A percentile compares a stretch with the other conserved stretches of the same genome.
phyloP scores from a whole-genome alignment of 2,113 vertebrate genomes.

The Paraplagusia blochii region DNA sequence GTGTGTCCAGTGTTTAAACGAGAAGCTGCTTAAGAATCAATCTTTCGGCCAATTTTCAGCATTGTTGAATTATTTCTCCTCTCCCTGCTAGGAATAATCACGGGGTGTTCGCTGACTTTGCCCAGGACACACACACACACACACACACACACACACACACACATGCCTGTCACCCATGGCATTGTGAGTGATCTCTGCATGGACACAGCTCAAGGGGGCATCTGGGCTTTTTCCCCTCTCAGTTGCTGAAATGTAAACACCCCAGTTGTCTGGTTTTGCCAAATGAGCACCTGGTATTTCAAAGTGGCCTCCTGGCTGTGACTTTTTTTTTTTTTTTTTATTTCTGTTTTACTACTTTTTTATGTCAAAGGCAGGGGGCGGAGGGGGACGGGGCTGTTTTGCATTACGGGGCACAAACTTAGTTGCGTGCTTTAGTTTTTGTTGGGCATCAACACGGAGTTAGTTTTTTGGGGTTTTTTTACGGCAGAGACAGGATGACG shows the following conservation, averaged over 20 bases:
- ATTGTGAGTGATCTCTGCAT: constrained; percentile 68
- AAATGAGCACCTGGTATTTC: constrained; percentile 77
- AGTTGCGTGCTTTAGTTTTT: constrained; percentile 40
- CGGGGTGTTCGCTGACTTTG: constrained; percentile 63
- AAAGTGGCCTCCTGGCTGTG: constrained; percentile 71
- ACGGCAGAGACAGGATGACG: constrained; percentile 38
- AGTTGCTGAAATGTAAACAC: constrained; percentile 76
- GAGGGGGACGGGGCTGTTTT: constrained; percentile 57
- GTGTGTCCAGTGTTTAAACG: background rate
- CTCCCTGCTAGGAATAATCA: constrained; percentile 43
- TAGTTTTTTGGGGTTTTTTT: constrained; percentile 26
- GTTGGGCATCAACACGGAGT: constrained; percentile 37
- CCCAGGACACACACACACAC: constrained; percentile 22
- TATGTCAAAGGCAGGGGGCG: constrained; percentile 33
- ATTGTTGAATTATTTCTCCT: constrained; percentile 50
- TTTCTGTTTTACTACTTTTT: constrained; percentile 17
- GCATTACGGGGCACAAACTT: constrained; percentile 56
- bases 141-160: constrained; percentile 37
- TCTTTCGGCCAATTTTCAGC: constrained; percentile 38
- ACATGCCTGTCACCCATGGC: constrained; percentile 61
- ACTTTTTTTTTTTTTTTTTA: constrained; percentile 30
- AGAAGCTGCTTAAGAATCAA: constrained; percentile 33
- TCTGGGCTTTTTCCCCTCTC: constrained; percentile 75
- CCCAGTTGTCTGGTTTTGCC: constrained; percentile 70
- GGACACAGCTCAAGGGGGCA: constrained; percentile 61